Base-by-base conservation (phyloP, 2,888 invertebrate species). In the Brachyopa scutellaris region DNA sequence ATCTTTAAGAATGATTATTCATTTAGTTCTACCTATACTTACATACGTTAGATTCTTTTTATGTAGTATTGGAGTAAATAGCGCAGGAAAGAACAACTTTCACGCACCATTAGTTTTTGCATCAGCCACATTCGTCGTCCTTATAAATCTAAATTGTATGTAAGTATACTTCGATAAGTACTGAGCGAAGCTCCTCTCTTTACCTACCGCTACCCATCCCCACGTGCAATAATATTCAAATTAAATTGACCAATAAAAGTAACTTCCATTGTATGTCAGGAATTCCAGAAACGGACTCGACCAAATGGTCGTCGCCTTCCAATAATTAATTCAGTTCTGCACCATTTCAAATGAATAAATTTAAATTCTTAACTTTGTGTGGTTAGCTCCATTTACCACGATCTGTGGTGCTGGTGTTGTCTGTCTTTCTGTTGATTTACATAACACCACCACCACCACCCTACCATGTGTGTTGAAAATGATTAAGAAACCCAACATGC, bases 301-400 rank as follows among this genome's bases (percentile, higher is more conserved):
- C 42, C 36, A 62, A 31, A 55, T 59, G 36, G 57, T 38, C 47
- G 11, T 40, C 19, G 64, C 29, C 51, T 74, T 26, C 40, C 17
- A 45, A 69, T 80, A 67, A 80, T 80, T 74, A 69, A 80, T 74
- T 69, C 74, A 57, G 42, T 61, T 55, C 62, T 59, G 47, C 59
- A 79, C 67, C 47, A 61, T 53, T 73, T 73, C 61, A 47, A 74
- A 80, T 80, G 79, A 80, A 80, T 80, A 80, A 74, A 80, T 80
- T 80, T 80, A 69, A 80, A 74, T 74, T 61, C 74, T 51, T 62
- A 79, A 79, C 67, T 74, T 33, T n/a, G 38, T 55, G 78, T 29
- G 74, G 67, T 67, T 55, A 40, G 47, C 31, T 55, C 53, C 55
- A 38, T 45, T 53, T 47, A 38, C 45, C 26, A 51, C 19, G 33